A percentile compares a stretch with the other conserved stretches of the same genome.
Conservation (phyloP, 1,140 invertebrate genomes). For the Ceratina japonica region DNA sequence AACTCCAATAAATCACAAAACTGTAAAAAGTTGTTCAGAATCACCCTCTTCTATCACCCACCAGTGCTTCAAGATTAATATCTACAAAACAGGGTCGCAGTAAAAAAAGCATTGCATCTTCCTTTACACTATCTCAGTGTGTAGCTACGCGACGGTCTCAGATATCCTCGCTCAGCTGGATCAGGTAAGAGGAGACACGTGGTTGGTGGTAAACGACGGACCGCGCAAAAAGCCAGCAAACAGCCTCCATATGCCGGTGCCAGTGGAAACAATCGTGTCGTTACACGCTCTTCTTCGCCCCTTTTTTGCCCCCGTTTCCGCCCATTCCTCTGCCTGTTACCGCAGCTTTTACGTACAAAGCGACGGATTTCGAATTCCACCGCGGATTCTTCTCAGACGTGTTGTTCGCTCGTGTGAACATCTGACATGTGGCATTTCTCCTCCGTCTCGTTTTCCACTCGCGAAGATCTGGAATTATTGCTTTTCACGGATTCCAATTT, state of each 20-base stretch:
- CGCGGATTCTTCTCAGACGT: background rate
- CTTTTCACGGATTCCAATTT: conserved; percentile 57
- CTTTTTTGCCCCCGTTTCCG: conserved; percentile 1
- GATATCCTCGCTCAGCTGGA: background rate
- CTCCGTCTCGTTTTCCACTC: background rate
- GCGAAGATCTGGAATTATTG: conserved; percentile 29
- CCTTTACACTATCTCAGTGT: background rate
- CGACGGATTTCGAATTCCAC: conserved; percentile 2
- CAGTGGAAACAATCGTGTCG: conserved; percentile 39
- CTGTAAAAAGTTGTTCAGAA: background rate
- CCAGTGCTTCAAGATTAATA: background rate
- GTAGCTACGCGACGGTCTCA: background rate
- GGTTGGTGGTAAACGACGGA: conserved; percentile 34
- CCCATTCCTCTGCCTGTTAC: background rate
- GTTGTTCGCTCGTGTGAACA: too few relatives aligned
- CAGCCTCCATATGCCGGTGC: conserved; percentile 48
- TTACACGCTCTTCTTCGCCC: conserved; percentile 35
- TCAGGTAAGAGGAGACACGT: conserved; percentile 27
- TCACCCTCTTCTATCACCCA: background rate
- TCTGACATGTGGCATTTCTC: background rate
- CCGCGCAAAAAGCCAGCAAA: conserved; percentile 47
- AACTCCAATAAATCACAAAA: background rate
- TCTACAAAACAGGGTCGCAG: background rate
- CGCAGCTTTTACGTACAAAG: background rate
- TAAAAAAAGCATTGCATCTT: background rate